A percentile compares a stretch with the other conserved stretches of the same genome.
phyloP scores from a whole-genome alignment of 2,797 vertebrate species.

The Myotis findleyi region DNA sequence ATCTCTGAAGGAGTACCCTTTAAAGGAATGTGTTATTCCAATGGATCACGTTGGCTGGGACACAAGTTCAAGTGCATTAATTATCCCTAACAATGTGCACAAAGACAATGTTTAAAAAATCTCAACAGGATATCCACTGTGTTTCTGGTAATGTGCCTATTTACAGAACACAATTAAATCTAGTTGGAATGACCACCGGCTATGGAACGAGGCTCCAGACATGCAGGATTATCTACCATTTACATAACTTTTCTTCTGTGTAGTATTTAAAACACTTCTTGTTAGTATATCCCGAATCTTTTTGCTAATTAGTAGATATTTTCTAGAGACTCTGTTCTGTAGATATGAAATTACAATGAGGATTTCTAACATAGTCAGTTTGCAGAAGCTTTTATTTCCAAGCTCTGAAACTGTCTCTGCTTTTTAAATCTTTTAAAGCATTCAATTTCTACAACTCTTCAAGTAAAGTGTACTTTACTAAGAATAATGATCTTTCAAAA shows the following conservation, averaged over 20 bases:
- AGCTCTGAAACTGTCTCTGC: not conserved
- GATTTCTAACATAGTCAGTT: conserved; percentile 11
- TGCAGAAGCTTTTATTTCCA: conserved; percentile 27
- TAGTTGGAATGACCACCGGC: not conserved
- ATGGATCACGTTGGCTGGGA: conserved; percentile 44
- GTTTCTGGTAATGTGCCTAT: conserved; percentile 79
- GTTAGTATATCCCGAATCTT: not conserved
- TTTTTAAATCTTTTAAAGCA: conserved; percentile 41
- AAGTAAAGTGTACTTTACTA: conserved; percentile 57
- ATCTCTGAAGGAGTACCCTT: conserved; percentile 48
- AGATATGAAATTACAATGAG: conserved; percentile 21
- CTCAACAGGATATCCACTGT: conserved; percentile 78
- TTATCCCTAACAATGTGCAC: conserved; percentile 74
- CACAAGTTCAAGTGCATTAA: conserved; percentile 75
- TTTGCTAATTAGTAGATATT: conserved; percentile 45
- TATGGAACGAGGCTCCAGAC: not conserved
- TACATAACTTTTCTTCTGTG: not conserved
- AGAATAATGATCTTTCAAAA: conserved; percentile 70
- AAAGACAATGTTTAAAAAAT: conserved; percentile 73
- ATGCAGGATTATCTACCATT: not conserved
- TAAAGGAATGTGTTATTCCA: conserved; percentile 62
- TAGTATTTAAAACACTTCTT: not conserved
- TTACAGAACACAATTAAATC: conserved; percentile 78
- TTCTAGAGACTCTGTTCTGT: not conserved
- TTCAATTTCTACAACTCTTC: conserved; percentile 36